Conservation (phyloP, 2,888 invertebrate genomes). For the Tenodera sinensis region DNA sequence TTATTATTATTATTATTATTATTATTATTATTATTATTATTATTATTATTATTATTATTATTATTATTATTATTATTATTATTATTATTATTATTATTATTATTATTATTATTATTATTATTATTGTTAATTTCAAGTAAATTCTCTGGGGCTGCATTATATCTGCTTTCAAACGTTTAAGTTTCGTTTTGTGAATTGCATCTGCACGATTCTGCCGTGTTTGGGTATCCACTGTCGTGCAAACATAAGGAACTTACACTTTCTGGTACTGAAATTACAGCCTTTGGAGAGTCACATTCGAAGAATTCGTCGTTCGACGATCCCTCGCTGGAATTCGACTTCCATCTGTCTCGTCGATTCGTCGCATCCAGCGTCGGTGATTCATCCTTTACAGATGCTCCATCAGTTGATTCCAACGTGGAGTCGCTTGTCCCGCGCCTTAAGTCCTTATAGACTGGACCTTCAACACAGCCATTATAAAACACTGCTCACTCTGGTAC, state of each 20-base stretch:
- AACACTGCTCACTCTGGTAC: neutral
- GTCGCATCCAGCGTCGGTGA: neutral
- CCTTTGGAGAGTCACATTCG: neutral
- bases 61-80: too few relatives aligned
- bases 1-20: too few relatives aligned
- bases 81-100: too few relatives aligned
- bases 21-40: too few relatives aligned
- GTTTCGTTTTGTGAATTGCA: conserved; percentile 9
- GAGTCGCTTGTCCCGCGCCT: too few relatives aligned
- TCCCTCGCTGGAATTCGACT: neutral
- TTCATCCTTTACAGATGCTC: too few relatives aligned
- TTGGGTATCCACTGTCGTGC: conserved; percentile 3
- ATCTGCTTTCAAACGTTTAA: neutral
- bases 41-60: too few relatives aligned
- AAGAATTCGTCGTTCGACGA: neutral
- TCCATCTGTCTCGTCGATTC: neutral
- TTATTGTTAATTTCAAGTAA: neutral
- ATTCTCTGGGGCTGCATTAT: neutral
- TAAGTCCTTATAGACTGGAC: neutral
- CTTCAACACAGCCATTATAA: neutral
- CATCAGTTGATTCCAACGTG: too few relatives aligned
- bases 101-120: too few relatives aligned
- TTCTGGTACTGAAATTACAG: neutral
- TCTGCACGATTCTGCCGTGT: neutral
- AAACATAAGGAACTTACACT: neutral